A percentile compares a stretch with the other conserved stretches of the same genome.
Conservation (phyloP, 2,797 vertebrate genomes). For the Varecia variegata region DNA sequence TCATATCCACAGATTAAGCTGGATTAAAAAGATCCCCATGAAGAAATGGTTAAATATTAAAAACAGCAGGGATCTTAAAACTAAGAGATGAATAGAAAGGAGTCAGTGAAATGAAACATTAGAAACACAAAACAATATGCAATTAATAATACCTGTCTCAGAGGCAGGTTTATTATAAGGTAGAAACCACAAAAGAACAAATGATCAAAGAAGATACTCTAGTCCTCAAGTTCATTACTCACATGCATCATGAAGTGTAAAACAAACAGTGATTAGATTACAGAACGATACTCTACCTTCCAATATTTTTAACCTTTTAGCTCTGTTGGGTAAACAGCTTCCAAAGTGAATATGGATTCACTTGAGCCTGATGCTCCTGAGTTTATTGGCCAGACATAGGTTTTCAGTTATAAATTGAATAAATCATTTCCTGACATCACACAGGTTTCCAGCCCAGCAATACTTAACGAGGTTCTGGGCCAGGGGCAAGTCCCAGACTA, state of each 20-base stretch:
- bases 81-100: neutral
- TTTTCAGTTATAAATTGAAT: neutral
- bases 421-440: neutral
- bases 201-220: constrained; percentile 47
- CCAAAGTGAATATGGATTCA: constrained; percentile 31
- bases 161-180: constrained; percentile 32
- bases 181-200: neutral
- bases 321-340: constrained; percentile 44
- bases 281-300: neutral
- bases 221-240: constrained; percentile 33
- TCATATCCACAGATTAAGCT: constrained; percentile 59
- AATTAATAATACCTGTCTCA: constrained; percentile 64
- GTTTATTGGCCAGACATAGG: neutral
- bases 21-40: constrained; percentile 57
- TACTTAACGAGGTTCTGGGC: neutral
- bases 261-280: constrained; percentile 58
- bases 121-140: constrained; percentile 57
- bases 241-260: constrained; percentile 43
- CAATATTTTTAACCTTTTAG: neutral
- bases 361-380: constrained; percentile 31
- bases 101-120: constrained; percentile 67
- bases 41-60: constrained; percentile 77
- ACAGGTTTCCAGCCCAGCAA: neutral
- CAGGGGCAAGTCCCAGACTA: neutral
- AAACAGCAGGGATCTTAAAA: constrained; percentile 65